Base-by-base conservation (phyloP, 2,888 invertebrate genomes). In the Acanthosepion lycidas region DNA sequence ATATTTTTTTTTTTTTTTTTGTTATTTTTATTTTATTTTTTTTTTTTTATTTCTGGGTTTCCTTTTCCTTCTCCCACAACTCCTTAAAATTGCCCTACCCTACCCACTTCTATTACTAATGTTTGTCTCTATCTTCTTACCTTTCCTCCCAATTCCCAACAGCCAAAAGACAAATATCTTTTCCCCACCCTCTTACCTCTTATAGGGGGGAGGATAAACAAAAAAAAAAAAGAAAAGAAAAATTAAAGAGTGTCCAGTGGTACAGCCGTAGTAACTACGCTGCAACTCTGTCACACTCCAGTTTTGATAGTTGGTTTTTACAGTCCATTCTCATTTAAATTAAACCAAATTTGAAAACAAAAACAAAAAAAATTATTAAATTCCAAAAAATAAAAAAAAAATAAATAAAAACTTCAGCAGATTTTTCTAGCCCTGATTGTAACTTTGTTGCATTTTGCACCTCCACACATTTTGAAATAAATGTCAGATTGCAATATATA, bases 351-450 rank as follows among this genome's bases (percentile, higher is more conserved):
- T 48, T 48, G 23, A 59, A 42, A 59, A 59, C 59, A 59, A 59
- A 59, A 59, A 59, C 59, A 59, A 59, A 59, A 59, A 33, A 59
- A 59, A 59, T 20, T 23, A n/a, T 4, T 33, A 18, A n/a, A 78
- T 18, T 3, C 28, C 2, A 92, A 51, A 92, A 92, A 92, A 20
- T 33, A 91, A 92, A 26, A 42, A 42, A 42, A 49, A 48, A 51
- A 51, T 18, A 92, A 92, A 92, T 20, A 49, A 92, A 92, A 51
- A 51, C 28, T 42, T 20, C 93, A 42, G 33, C 51, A 92, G 92
- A 93, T 93, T 93, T 93, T 93, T 93, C 51, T 93, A 93, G 51
- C 51, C 93, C 93, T 93, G 53, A 93, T 93, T 93, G 93, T 93
- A 93, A 93, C 51, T 53, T 53, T 93, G 93, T 93, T 93, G 51